These are phyloP conservation scores for Triplophysa yarkandensis DNA, from an alignment of 2,797 vertebrate species.

Conservation along the genomic window DNA sequence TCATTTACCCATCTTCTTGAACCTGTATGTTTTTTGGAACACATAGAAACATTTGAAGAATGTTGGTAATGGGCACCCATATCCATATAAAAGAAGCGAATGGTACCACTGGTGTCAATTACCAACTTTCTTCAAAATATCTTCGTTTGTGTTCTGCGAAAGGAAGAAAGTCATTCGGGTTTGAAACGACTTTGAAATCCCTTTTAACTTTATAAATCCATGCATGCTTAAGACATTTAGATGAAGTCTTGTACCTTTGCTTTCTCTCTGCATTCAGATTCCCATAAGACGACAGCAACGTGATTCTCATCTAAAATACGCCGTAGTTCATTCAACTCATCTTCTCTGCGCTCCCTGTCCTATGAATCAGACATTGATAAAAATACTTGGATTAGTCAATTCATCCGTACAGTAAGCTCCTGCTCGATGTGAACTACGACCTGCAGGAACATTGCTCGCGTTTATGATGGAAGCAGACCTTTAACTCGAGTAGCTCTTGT, in stretches of 20 bases:
- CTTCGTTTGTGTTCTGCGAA: no score
- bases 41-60: no score
- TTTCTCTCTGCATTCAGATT: slow-evolving; percentile 64
- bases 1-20: no score
- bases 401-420: background rate
- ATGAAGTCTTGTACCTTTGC: slow-evolving; percentile 71
- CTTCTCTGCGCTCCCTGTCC: slow-evolving; percentile 75
- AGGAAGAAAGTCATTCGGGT: no score
- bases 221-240: background rate
- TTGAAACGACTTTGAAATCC: no score
- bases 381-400: background rate
- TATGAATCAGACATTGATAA: slow-evolving; percentile 58
- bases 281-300: slow-evolving; percentile 72
- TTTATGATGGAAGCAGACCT: slow-evolving; percentile 68
- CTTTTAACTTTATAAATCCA: background rate
- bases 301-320: slow-evolving; percentile 79
- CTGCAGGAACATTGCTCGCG: background rate
- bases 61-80: no score
- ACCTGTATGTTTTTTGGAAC: no score
- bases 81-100: no score
- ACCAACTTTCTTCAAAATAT: no score
- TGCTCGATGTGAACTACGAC: background rate
- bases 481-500: slow-evolving; percentile 76
- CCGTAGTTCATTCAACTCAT: slow-evolving; percentile 80
- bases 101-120: no score